phyloP scores from a whole-genome alignment of 2,797 vertebrate genomes.

The Dendrocincla tyrannina region DNA sequence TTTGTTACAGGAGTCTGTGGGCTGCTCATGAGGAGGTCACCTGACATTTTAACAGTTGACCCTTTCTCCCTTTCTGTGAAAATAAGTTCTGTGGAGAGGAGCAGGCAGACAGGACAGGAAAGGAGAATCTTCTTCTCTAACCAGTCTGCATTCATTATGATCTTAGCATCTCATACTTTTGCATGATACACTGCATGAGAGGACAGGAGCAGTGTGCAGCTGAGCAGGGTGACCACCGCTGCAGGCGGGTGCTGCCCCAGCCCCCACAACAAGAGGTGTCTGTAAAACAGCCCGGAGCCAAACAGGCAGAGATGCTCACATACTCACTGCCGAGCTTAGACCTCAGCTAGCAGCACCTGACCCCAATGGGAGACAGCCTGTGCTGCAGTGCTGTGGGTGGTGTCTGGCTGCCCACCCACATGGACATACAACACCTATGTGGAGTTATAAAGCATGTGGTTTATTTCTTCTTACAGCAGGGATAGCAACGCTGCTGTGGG shows the following conservation, averaged over 20 bases:
- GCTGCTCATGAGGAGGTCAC: not conserved
- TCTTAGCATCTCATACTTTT: not conserved
- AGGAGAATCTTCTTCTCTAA: not conserved
- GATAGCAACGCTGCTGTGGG: rapidly evolving
- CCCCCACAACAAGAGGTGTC: not conserved
- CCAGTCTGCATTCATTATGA: not conserved
- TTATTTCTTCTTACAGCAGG: not conserved
- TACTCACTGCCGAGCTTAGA: not conserved
- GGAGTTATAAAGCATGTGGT: rapidly evolving
- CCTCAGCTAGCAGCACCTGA: not conserved
- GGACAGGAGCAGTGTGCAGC: not conserved
- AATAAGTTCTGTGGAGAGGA: not conserved
- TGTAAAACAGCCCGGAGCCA: not conserved
- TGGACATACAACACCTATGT: not conserved
- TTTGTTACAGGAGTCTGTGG: not conserved
- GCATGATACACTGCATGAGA: not conserved
- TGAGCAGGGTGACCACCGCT: not conserved
- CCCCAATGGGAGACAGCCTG: rapidly evolving
- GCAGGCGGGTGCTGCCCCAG: rapidly evolving
- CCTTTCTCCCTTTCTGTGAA: not conserved
- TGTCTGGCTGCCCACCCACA: rapidly evolving
- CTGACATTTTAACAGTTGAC: not conserved
- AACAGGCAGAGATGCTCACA: not conserved
- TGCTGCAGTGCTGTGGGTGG: not conserved
- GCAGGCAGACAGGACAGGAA: not conserved